Percentiles rank a stretch among this genome's conserved stretches.
phyloP scores from a whole-genome alignment of 2,113 vertebrate genomes.

The Hippocampus guttulatus region DNA sequence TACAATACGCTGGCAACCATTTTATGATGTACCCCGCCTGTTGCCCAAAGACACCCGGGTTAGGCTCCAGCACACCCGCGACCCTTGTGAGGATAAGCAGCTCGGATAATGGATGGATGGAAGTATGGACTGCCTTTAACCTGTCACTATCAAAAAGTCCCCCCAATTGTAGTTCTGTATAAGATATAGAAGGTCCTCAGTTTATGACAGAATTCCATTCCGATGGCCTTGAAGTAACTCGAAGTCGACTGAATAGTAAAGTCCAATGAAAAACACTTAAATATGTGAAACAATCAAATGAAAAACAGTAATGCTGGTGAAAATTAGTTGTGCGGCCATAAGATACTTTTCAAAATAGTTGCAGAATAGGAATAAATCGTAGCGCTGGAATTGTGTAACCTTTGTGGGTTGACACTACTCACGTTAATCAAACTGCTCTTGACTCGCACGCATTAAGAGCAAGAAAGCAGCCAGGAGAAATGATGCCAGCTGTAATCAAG shows the following conservation, averaged over 20 bases:
- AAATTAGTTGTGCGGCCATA: not conserved
- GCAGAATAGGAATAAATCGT: not conserved
- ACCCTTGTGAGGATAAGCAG: no score
- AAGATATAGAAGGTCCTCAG: not conserved
- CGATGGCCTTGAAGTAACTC: not conserved
- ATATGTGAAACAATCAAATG: not conserved
- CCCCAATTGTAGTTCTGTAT: no score
- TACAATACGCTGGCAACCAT: no score
- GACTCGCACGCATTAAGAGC: not conserved
- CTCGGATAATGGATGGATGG: no score
- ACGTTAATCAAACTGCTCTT: constrained; percentile 2
- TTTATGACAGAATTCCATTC: not conserved
- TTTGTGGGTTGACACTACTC: not conserved
- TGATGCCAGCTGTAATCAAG: not conserved
- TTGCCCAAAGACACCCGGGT: no score
- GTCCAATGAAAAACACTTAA: not conserved
- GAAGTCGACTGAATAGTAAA: not conserved
- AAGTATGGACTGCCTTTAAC: no score
- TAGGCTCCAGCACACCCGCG: no score
- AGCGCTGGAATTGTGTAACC: not conserved
- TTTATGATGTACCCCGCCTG: no score
- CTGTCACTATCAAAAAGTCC: no score
- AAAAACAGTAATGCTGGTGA: not conserved
- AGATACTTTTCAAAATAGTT: not conserved
- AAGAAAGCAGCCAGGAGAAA: constrained; percentile 1